A percentile compares a stretch with the other conserved stretches of the same genome.
Evolutionary conservation across 2,888 invertebrate genomes (phyloP).

Genomic region (Dicyrtomina minuta): DNA sequence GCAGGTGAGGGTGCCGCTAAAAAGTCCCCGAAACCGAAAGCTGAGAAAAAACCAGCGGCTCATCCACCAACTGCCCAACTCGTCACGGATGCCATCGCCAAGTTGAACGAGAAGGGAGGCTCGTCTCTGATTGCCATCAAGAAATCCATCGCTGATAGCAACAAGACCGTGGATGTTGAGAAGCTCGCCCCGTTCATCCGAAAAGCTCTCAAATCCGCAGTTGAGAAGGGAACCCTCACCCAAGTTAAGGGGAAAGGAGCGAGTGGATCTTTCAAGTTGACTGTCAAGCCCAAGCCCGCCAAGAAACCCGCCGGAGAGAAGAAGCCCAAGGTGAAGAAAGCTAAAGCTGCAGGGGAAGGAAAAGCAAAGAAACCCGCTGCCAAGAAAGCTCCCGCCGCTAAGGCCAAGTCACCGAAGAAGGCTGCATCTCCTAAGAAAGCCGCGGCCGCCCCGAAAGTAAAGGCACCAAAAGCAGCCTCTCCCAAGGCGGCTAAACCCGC

Average conservation of each 20-base stretch:
- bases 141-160: conserved; percentile 65
- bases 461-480: conserved; percentile 5
- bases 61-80: conserved; percentile 62
- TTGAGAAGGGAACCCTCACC: conserved; percentile 57
- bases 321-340: too few species aligned
- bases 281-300: conserved; percentile 2
- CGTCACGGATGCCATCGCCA: conserved; percentile 61
- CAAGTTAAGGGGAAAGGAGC: too few species aligned
- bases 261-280: conserved; percentile 45
- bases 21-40: conserved; percentile 45
- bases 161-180: conserved; percentile 63
- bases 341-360: not conserved
- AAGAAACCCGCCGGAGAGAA: too few species aligned
- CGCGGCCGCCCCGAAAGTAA: not conserved
- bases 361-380: conserved; percentile 9
- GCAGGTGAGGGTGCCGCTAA: not conserved
- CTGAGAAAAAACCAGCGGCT: conserved; percentile 51
- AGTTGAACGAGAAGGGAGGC: conserved; percentile 56
- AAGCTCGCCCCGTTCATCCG: conserved; percentile 64
- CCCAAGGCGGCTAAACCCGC: not conserved
- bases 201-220: conserved; percentile 63
- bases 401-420: not conserved
- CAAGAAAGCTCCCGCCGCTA: not conserved
- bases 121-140: conserved; percentile 66
- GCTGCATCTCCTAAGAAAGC: too few species aligned